Base-by-base conservation (phyloP, 2,888 invertebrate species). In the Lithophane semibrunnea region DNA sequence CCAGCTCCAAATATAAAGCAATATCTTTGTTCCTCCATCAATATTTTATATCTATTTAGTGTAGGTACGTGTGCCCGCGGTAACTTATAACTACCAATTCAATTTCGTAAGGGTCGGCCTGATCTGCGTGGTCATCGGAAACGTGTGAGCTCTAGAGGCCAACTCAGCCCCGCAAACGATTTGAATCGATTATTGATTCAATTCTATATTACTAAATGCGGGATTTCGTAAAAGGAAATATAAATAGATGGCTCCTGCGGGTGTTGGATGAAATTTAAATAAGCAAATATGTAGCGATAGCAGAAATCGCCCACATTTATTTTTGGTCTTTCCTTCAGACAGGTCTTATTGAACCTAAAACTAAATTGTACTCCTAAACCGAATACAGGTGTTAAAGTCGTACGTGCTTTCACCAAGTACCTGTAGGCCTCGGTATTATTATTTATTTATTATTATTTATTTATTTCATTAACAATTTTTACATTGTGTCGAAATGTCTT, bases 41-140 rank as follows among this genome's bases (percentile, higher is more conserved):
- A 86, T 91, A 89, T 88, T 85, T 90, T 87, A 90, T 78, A 80
- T 80, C n/a, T 82, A 80, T 88, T 86, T 88, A 87, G 79, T 88
- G 64, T 76, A 77, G 79, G 69, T 88, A 84, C 83, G 86, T 82
- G 85, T 73, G 69, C 76, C 83, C 66, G 66, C 71, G 82, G 84
- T 86, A 85, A 87, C 75, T 87, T 88, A 88, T 88, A 89, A 90
- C 88, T 90, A 90, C 87, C 88, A 90, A 89, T 92, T 91, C 91
- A 90, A 91, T 91, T 90, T 88, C 80, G 82, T 82, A 87, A 89
- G 90, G 91, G 89, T 88, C 86, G 84, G 87, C 73, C 85, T 86
- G 84, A 86, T 86, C 86, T 89, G 87, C 88, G 76, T 86, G 89
- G 87, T 89, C 87, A 83, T 87, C 83, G 85, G 81, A 89, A 91